A percentile compares a stretch with the other conserved stretches of the same genome.
phyloP scores from a whole-genome alignment of 2,797 vertebrate species.

The Aerospiza tachiro region DNA sequence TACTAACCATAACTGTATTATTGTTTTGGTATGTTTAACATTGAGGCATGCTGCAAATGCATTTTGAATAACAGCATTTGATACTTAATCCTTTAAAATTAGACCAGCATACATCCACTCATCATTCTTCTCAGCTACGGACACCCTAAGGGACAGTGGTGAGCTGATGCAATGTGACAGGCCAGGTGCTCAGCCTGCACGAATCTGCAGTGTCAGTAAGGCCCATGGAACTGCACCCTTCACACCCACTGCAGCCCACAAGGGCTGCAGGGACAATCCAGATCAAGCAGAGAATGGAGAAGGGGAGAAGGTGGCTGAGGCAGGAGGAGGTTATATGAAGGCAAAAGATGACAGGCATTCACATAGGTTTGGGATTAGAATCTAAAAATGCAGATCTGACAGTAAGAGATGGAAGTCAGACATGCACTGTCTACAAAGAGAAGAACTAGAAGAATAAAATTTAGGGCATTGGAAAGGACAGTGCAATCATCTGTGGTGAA shows the following conservation, averaged over 20 bases:
- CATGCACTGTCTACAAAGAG: neutral
- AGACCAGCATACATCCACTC: neutral
- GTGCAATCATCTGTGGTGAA: neutral
- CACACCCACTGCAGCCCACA: rapidly evolving
- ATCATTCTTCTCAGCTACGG: neutral
- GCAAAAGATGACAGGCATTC: neutral
- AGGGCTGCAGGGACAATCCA: rapidly evolving
- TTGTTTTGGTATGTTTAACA: neutral
- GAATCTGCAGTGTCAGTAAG: neutral
- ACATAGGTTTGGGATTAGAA: neutral
- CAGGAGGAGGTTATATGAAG: neutral
- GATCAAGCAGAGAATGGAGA: neutral
- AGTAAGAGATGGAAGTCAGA: neutral
- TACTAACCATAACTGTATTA: neutral
- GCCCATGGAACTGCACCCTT: neutral
- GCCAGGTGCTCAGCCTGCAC: neutral
- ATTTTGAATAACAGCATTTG: neutral
- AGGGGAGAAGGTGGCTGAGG: neutral
- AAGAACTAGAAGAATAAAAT: neutral
- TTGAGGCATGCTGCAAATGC: neutral
- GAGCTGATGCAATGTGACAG: neutral
- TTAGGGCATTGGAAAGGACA: neutral
- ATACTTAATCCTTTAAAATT: neutral
- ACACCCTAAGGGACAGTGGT: neutral
- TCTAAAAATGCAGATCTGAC: neutral